Percentiles rank a stretch among this genome's conserved stretches.
Conservation (phyloP, 2,113 vertebrate species). For the Cebus imitator region DNA sequence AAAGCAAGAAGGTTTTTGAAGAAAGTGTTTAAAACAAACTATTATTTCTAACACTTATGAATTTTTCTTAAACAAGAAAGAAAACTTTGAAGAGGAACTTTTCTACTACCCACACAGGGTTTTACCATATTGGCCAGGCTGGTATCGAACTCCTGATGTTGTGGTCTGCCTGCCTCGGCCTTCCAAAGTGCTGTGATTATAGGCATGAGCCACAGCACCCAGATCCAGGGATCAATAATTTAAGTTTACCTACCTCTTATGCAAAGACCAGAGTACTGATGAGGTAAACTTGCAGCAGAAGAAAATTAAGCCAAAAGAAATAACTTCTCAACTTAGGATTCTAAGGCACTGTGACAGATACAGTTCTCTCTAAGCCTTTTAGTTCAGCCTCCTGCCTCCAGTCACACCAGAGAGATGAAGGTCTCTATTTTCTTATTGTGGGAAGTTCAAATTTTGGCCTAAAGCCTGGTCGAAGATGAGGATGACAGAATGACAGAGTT, state of each 20-base stretch:
- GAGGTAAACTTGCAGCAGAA: slow-evolving; percentile 16
- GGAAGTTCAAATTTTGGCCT: slow-evolving; percentile 57
- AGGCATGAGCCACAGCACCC: too few species aligned
- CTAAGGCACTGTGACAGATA: slow-evolving; percentile 9
- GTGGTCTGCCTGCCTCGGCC: too few species aligned
- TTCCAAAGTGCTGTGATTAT: too few species aligned
- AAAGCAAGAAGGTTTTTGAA: too few species aligned
- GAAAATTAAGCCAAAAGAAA: slow-evolving; percentile 10
- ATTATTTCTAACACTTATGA: too few species aligned
- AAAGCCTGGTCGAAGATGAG: slow-evolving; percentile 56
- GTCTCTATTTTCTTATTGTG: slow-evolving; percentile 42
- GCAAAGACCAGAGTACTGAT: background rate
- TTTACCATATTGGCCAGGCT: too few species aligned
- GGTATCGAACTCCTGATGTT: too few species aligned
- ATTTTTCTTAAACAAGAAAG: too few species aligned
- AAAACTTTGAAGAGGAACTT: too few species aligned
- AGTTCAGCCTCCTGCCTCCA: slow-evolving; percentile 25
- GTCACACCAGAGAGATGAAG: slow-evolving; percentile 43
- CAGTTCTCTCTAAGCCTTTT: background rate
- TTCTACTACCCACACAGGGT: too few species aligned
- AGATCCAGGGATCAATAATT: background rate
- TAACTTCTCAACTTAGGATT: slow-evolving; percentile 44
- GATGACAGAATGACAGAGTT: slow-evolving; percentile 72
- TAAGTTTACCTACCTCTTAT: slow-evolving; percentile 30
- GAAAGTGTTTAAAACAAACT: too few species aligned